Percentiles rank a stretch among this genome's conserved stretches.
Conservation (phyloP, 2,797 vertebrate species). For the Onychomys torridus region DNA sequence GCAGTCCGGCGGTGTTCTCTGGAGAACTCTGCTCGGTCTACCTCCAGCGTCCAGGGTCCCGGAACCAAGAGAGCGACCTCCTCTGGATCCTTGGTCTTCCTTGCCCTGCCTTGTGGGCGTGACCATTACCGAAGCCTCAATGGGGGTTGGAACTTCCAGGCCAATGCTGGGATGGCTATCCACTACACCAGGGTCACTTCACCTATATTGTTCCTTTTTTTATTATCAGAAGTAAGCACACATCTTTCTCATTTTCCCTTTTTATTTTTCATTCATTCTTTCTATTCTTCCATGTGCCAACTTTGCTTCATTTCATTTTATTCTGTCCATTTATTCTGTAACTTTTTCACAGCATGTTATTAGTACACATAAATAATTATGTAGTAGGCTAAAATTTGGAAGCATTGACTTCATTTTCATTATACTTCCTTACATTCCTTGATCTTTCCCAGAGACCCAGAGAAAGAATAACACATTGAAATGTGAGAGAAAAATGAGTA, state of each 20-base stretch:
- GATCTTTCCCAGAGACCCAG: not conserved
- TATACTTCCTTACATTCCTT: not conserved
- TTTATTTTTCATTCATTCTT: not conserved
- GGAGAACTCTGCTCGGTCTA: too few species aligned
- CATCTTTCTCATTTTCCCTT: not conserved
- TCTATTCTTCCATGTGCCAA: not conserved
- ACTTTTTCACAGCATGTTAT: conserved; percentile 12
- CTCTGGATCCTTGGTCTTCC: too few species aligned
- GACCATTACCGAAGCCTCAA: too few species aligned
- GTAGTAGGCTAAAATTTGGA: not conserved
- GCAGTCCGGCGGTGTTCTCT: too few species aligned
- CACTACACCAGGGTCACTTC: not conserved
- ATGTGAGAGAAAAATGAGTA: conserved; percentile 39
- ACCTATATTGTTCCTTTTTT: not conserved
- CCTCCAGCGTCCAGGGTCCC: too few species aligned
- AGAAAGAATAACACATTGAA: conserved; percentile 2
- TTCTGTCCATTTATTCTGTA: not conserved
- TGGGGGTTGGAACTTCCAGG: too few species aligned
- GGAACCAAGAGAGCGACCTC: too few species aligned
- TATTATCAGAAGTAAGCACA: not conserved
- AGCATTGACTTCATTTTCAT: not conserved
- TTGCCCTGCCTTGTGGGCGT: too few species aligned
- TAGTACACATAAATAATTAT: not conserved
- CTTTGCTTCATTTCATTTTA: conserved; percentile 45
- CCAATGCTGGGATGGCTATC: too few species aligned